phyloP scores from a whole-genome alignment of 2,888 invertebrate species.

The Xylophagus ater region DNA sequence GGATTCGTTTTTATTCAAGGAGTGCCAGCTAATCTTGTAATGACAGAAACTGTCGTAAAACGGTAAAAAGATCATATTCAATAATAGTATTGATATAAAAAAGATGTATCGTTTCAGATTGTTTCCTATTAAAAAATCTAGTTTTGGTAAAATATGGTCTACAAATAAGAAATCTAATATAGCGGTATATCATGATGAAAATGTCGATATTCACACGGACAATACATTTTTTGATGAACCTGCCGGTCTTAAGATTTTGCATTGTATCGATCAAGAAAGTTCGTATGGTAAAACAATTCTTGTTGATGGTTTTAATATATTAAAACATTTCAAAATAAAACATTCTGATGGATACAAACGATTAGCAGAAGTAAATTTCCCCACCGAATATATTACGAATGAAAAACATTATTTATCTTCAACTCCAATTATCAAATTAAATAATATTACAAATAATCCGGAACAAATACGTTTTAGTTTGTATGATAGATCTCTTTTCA shows the following conservation, averaged over 20 bases:
- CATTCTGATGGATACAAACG: conserved; percentile 48
- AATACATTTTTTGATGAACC: conserved; percentile 67
- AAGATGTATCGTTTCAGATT: conserved; percentile 39
- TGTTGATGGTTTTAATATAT: conserved; percentile 62
- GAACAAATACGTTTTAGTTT: conserved; percentile 60
- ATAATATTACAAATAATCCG: conserved; percentile 45
- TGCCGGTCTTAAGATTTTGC: conserved; percentile 54
- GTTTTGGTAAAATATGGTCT: conserved; percentile 65
- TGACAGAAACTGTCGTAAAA: conserved; percentile 42
- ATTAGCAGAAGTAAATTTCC: conserved; percentile 45
- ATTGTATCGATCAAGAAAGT: conserved; percentile 44
- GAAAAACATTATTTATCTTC: conserved; percentile 46
- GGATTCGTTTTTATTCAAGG: conserved; percentile 37
- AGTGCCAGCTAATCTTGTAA: conserved; percentile 29
- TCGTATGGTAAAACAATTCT: conserved; percentile 62
- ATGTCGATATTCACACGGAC: conserved; percentile 63
- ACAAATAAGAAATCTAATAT: conserved; percentile 52
- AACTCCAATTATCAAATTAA: conserved; percentile 48
- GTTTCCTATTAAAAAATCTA: conserved; percentile 53
- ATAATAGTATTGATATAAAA: not conserved
- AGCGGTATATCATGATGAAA: conserved; percentile 57
- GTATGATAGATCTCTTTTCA: conserved; percentile 57
- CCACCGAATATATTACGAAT: conserved; percentile 55
- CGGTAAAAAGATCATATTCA: conserved; percentile 16
- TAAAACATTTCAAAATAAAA: conserved; percentile 43